Evolutionary conservation across 2,888 invertebrate genomes (phyloP), one percentile per base, ranked within the genome.

Genomic region (Ormyrus labotus): DNA sequence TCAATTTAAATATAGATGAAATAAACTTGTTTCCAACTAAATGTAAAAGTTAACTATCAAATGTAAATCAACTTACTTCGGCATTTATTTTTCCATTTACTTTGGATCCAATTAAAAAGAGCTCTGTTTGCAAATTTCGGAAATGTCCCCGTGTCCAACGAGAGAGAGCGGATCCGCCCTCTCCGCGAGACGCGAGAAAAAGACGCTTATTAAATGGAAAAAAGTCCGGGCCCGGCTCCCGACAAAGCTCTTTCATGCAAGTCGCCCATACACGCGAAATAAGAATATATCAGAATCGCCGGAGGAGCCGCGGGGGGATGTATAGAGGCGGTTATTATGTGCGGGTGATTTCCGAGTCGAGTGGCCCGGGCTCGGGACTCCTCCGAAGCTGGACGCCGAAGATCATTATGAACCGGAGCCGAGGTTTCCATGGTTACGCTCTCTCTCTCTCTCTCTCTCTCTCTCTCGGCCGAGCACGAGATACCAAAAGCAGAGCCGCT

Each of bases 391-490:
- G 85, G 85, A 83, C 84, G 80, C 79, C 34, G 82, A 89, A 90
- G 89, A 90, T 90, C 90, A 90, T 90, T 89, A 89, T 89, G 89
- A 88, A 87, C 87, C 88, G 85, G 85, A 87, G 87, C 87, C 87
- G 86, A 86, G 86, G 89, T 90, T 88, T 82, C 89, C 89, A 90
- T 90, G 89, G 88, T 87, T 88, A 90, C 90, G 87, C 87, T 82
- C 81, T 83, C 79, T 77, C 85, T 84, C 90, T 86, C 87, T 82
- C 90, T 86, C 87, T 82, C 85, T 84, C 13, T 13, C 13, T 13
- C 13, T 13, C 13, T 13, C 13, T 13, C 13, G 13, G 13, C 13
- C 13, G 13, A 82, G 82, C 84, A 76, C 82, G 81, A 84, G 83
- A 87, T 83, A 69, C 85, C 85, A 82, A 82, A 80, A 81, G 81